Base-by-base conservation (phyloP, 2,113 vertebrate genomes). In the Myotis brandtii region DNA sequence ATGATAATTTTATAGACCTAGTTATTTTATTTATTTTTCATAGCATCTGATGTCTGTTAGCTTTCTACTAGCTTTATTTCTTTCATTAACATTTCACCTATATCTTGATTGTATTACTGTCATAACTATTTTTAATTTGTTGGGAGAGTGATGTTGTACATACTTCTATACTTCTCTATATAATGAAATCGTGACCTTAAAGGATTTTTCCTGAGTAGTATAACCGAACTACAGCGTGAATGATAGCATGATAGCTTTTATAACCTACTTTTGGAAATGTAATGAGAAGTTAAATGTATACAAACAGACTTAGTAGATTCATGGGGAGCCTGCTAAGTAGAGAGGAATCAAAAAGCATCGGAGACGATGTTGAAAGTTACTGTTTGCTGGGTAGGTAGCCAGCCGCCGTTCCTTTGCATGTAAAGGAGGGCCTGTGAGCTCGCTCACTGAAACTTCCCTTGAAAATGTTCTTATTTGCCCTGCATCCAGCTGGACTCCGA, bases 311-410 rank as follows among this genome's bases (percentile, higher is more conserved):
- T 76, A 50, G 32, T 40, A 76, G 52, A 70, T 77, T 59, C 12
- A 2, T 72, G 17, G 40, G 48, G 5, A 84, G 13, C 6, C 23
- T 64, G 32, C 9, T 50, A 75, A 43, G 4, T 11, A 89, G 32
- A 59, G 34, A 85, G 32, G 69, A 89, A 73, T 93, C 17, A 46
- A 16, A 72, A 70, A 50, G 18, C 16, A 50, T 93, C 80, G 23
- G 18, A 77, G 12, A 82, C 46, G 72, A 80, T 86, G 11, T 54
- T 32, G 21, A 76, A 62, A 91, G 2, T 34, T 54, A 59, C 17
- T 48, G 2, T 95, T 97, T 98, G 69, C 32, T 89, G 72, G 79
- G 32, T 30, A 95, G 16, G 43, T 75, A 95, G 72, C 81, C 95
- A 73, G 94, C 62, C 83, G 1, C 0, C 34, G 32, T 70, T 79